These are phyloP conservation scores for Orchestia grillus DNA, from an alignment of 1,140 invertebrate genomes.

Conservation along the genomic window DNA sequence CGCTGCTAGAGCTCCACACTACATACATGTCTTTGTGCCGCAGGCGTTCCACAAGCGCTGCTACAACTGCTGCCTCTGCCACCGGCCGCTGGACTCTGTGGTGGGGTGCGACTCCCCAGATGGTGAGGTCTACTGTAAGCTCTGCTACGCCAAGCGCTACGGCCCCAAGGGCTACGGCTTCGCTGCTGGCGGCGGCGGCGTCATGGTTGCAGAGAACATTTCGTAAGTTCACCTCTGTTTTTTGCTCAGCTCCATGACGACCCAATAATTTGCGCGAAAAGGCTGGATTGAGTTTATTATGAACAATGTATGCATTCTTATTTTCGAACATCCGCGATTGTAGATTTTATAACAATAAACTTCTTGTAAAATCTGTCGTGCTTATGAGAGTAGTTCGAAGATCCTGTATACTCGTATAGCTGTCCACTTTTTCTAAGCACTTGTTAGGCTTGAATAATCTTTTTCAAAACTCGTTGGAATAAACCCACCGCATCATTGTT, in stretches of 20 bases:
- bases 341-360: too few relatives aligned
- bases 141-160: conserved; percentile 90
- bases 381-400: too few relatives aligned
- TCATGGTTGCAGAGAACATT: conserved; percentile 72
- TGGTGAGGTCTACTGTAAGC: conserved; percentile 87
- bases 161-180: conserved; percentile 81
- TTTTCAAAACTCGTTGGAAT: not conserved
- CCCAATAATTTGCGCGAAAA: too few relatives aligned
- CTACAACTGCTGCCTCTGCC: conserved; percentile 92
- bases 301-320: too few relatives aligned
- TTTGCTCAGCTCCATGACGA: too few relatives aligned
- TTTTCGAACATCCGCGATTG: too few relatives aligned
- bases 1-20: too few relatives aligned
- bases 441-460: not conserved
- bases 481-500: not conserved
- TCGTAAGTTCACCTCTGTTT: conserved; percentile 60
- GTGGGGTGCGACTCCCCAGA: conserved; percentile 89
- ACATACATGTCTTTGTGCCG: too few relatives aligned
- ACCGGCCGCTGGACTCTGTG: conserved; percentile 93
- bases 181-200: conserved; percentile 69
- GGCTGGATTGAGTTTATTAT: too few relatives aligned
- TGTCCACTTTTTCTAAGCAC: not conserved
- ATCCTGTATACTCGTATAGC: not conserved
- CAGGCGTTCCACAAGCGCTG: conserved; percentile 83
- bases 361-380: too few relatives aligned